Conservation (phyloP, 2,113 vertebrate species). For the Orycteropus afer region DNA sequence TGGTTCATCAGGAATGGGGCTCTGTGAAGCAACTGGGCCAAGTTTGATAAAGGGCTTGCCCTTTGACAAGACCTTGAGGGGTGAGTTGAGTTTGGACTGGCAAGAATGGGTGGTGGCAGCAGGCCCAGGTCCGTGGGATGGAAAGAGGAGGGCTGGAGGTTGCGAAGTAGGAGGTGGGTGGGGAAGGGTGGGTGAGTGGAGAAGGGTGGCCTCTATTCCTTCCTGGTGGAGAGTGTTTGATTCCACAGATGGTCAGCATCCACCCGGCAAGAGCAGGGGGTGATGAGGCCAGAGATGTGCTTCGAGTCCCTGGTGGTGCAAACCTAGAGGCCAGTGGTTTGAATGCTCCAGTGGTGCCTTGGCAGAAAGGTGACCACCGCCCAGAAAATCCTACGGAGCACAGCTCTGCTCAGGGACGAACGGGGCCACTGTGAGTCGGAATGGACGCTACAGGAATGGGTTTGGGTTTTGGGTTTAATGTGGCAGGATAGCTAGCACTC, state of each 20-base stretch:
- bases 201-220: not conserved
- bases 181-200: not conserved
- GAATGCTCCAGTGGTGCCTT: no score
- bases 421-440: no score
- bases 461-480: not conserved
- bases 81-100: no score
- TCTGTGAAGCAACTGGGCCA: not conserved
- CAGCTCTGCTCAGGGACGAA: no score
- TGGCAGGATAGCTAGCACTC: fast-evolving
- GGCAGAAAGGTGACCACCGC: no score
- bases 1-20: fast-evolving
- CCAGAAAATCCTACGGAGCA: no score
- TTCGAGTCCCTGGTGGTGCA: no score
- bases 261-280: fast-evolving
- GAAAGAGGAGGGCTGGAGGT: fast-evolving
- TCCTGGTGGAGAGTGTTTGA: not conserved
- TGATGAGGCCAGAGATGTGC: fast-evolving
- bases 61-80: not conserved
- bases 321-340: no score
- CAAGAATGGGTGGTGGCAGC: not conserved
- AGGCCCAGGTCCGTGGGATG: not conserved
- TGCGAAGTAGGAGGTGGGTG: fast-evolving
- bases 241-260: fast-evolving
- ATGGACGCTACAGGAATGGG: no score
- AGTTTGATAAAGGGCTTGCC: fast-evolving